Evolutionary conservation across 2,113 vertebrate species (phyloP).

Genomic region (Pteruthius melanotis): DNA sequence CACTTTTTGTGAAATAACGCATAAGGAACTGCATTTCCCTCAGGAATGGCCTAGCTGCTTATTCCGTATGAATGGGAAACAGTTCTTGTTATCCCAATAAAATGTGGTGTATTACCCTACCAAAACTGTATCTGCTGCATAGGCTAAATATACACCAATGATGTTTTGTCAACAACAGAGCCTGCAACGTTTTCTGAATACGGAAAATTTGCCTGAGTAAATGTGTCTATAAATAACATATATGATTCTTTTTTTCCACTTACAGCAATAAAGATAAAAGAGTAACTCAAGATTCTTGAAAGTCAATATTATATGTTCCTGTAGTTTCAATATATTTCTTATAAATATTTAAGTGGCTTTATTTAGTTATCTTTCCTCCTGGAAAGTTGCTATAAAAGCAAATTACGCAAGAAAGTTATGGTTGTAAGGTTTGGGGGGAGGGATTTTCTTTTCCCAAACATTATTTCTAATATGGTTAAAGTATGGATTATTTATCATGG

Average conservation of each 20-base stretch:
- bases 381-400: neutral
- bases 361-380: neutral
- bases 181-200: neutral
- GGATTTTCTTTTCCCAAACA: neutral
- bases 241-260: neutral
- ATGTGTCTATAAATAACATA: neutral
- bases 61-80: neutral
- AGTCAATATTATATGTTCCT: neutral
- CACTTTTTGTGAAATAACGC: neutral
- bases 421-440: neutral
- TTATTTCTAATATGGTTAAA: neutral
- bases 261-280: neutral
- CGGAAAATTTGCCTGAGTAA: neutral
- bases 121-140: neutral
- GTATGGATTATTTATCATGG: neutral
- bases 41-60: neutral
- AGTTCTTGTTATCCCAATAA: neutral
- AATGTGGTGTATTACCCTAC: neutral
- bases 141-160: neutral
- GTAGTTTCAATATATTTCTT: neutral
- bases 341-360: neutral
- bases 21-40: neutral
- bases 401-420: neutral
- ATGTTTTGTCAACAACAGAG: neutral
- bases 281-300: neutral